Conservation (phyloP, 2,888 invertebrate genomes). For the Ophion ventricosus region DNA sequence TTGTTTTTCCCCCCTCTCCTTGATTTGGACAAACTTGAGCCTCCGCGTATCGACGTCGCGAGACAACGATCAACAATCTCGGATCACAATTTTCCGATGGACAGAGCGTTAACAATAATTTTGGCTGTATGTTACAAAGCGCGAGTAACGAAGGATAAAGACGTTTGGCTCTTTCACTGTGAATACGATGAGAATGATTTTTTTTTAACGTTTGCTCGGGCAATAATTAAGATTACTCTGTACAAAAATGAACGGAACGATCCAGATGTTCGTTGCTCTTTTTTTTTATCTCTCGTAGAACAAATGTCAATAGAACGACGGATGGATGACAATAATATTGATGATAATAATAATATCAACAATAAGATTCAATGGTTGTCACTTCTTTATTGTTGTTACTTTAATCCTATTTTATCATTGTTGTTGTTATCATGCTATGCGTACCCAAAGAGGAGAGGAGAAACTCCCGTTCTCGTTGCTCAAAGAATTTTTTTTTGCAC, state of each 20-base stretch:
- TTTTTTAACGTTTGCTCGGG: conserved; percentile 22
- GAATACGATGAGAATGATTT: conserved; percentile 40
- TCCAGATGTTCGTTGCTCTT: conserved; percentile 34
- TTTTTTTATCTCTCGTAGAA: conserved; percentile 41
- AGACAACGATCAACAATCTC: conserved; percentile 37
- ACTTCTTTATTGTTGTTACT: conserved; percentile 9
- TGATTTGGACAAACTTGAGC: background rate
- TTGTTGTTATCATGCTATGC: conserved; percentile 17
- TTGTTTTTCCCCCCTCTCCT: conserved; percentile 4
- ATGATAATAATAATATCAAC: conserved; percentile 24
- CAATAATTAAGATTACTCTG: conserved; percentile 45
- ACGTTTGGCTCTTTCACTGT: conserved; percentile 3
- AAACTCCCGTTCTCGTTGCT: conserved; percentile 1
- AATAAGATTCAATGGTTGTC: conserved; percentile 2
- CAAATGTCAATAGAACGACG: conserved; percentile 53
- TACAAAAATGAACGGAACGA: conserved; percentile 55
- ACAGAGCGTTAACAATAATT: conserved; percentile 52
- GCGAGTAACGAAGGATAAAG: conserved; percentile 43
- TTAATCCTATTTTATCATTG: conserved; percentile 14
- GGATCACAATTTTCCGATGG: conserved; percentile 32
- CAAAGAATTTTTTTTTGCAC: conserved; percentile 17
- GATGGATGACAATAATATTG: conserved; percentile 28
- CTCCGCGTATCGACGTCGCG: background rate
- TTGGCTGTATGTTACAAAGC: conserved; percentile 66
- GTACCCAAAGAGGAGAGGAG: conserved; percentile 10